A percentile compares a stretch with the other conserved stretches of the same genome.
Conservation (phyloP, 1,140 invertebrate species). For the Panulirus ornatus region DNA sequence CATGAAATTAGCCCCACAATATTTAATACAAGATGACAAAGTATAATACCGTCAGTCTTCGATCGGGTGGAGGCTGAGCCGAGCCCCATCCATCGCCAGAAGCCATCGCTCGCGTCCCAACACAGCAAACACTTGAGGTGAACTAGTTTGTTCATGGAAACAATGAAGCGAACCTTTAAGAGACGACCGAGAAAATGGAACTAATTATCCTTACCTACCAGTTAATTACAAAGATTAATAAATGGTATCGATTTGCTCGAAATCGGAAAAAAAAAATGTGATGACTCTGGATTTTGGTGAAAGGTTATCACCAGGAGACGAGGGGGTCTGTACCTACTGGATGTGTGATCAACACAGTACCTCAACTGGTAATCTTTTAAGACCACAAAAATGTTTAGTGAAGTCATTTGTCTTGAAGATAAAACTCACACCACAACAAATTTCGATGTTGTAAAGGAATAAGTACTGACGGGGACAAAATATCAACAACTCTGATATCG, state of each 20-base stretch:
- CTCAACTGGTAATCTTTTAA: too few species aligned
- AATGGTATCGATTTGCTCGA: conserved; percentile 43
- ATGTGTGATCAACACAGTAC: too few species aligned
- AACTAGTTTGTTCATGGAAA: too few species aligned
- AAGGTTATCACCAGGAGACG: background rate
- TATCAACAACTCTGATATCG: too few species aligned
- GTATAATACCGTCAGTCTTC: background rate
- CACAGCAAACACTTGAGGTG: background rate
- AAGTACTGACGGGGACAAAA: too few species aligned
- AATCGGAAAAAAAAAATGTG: conserved; percentile 10
- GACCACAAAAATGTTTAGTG: too few species aligned
- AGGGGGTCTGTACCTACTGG: background rate
- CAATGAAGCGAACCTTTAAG: background rate
- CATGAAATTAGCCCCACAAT: conserved; percentile 61
- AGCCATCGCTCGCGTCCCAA: background rate
- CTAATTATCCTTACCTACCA: conserved; percentile 63
- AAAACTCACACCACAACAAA: too few species aligned
- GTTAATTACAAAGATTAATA: conserved; percentile 69
- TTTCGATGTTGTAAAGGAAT: too few species aligned
- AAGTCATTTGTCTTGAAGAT: too few species aligned
- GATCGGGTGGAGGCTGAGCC: background rate
- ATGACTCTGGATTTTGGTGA: conserved; percentile 5
- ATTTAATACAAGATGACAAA: conserved; percentile 68
- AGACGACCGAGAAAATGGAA: conserved; percentile 28
- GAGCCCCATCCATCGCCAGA: background rate